Conservation (phyloP, 1,140 invertebrate species). For the Drosophila kikkawai region DNA sequence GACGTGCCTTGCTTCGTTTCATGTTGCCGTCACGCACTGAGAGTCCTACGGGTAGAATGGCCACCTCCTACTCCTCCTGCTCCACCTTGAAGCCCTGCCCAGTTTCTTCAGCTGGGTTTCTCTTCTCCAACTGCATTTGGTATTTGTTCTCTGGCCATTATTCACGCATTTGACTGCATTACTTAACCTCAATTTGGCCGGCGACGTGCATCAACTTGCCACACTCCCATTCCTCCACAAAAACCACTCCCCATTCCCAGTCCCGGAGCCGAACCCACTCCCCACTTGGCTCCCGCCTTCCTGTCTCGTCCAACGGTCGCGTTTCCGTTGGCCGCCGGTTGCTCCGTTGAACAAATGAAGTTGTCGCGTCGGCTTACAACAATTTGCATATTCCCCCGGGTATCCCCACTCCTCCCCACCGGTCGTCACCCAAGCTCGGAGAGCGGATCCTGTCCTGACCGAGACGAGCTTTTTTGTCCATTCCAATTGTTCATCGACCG, state of each 20-base stretch:
- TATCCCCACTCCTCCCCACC: neutral
- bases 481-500: conserved; percentile 58
- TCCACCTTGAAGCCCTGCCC: conserved; percentile 23
- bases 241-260: conserved; percentile 14
- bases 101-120: conserved; percentile 29
- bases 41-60: conserved; percentile 49
- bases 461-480: conserved; percentile 21
- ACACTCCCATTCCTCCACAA: conserved; percentile 16
- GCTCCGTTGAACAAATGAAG: conserved; percentile 71
- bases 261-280: neutral
- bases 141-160: conserved; percentile 62
- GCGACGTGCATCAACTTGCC: conserved; percentile 64
- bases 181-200: conserved; percentile 76
- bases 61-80: neutral
- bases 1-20: conserved; percentile 54
- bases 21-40: conserved; percentile 70
- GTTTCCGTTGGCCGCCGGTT: conserved; percentile 62
- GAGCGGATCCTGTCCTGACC: conserved; percentile 62
- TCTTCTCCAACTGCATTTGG: conserved; percentile 22
- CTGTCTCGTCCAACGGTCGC: conserved; percentile 40
- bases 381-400: conserved; percentile 58
- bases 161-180: conserved; percentile 82
- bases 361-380: conserved; percentile 63
- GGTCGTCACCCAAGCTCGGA: conserved; percentile 9
- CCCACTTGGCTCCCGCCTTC: conserved; percentile 6